phyloP scores from a whole-genome alignment of 2,888 invertebrate genomes.

The Archaeoteleia sp. region DNA sequence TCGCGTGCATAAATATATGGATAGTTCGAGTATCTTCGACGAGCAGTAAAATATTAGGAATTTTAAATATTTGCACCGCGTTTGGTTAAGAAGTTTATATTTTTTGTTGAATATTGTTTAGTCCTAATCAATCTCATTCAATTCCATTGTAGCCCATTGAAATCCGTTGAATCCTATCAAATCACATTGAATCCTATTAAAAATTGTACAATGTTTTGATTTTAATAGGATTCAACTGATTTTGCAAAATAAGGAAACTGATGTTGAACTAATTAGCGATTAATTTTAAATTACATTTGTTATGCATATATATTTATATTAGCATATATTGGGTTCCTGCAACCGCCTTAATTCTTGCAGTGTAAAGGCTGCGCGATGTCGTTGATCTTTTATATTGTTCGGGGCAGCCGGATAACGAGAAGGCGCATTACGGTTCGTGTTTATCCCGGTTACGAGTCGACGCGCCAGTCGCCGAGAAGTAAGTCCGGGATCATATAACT shows the following conservation, averaged over 20 bases:
- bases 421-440: slow-evolving; percentile 39
- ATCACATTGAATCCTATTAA: too few relatives aligned
- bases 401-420: slow-evolving; percentile 48
- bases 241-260: too few relatives aligned
- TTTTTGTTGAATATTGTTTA: not conserved
- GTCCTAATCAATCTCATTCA: too few relatives aligned
- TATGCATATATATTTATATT: too few relatives aligned
- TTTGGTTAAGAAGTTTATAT: not conserved
- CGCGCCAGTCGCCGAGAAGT: slow-evolving; percentile 45
- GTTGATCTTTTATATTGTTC: slow-evolving; percentile 51
- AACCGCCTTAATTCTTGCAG: slow-evolving; percentile 6
- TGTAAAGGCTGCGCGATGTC: slow-evolving; percentile 43
- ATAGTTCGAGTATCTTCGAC: not conserved
- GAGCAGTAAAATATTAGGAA: too few relatives aligned
- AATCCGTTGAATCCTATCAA: too few relatives aligned
- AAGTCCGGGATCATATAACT: slow-evolving; percentile 58
- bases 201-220: too few relatives aligned
- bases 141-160: too few relatives aligned
- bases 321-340: too few relatives aligned
- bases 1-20: not conserved
- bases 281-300: too few relatives aligned
- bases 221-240: too few relatives aligned
- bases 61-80: slow-evolving; percentile 1
- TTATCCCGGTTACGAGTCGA: slow-evolving; percentile 25
- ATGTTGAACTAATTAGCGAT: too few relatives aligned